Evolutionary conservation across 2,113 vertebrate species (phyloP).

Genomic region (Callorhinus ursinus): DNA sequence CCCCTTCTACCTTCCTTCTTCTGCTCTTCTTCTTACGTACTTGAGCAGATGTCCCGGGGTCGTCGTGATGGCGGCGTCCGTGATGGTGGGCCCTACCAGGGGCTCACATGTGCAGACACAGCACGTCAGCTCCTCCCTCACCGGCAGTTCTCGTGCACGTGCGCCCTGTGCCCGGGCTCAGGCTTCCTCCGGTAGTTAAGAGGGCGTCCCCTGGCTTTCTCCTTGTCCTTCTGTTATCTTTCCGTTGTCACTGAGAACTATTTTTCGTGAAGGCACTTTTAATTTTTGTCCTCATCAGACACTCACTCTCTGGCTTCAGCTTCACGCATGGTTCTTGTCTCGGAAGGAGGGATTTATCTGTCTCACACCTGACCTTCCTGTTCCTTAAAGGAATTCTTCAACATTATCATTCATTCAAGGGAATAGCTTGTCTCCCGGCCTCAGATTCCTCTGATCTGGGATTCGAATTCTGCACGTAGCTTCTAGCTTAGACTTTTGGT

Average conservation of each 20-base stretch:
- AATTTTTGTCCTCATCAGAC: neutral
- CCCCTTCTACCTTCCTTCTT: neutral
- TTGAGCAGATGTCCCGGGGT: fast-evolving
- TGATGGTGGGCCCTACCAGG: neutral
- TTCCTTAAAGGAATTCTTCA: neutral
- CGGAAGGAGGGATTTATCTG: neutral
- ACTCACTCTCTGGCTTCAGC: too few species aligned
- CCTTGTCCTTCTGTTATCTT: neutral
- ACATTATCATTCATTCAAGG: neutral
- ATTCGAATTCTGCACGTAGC: neutral
- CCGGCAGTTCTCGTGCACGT: too few species aligned
- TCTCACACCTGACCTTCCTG: neutral
- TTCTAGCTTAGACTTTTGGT: neutral
- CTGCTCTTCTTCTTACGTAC: fast-evolving
- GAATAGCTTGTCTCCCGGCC: neutral
- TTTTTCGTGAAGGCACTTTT: neutral
- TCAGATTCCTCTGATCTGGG: neutral
- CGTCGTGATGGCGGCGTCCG: fast-evolving
- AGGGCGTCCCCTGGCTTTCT: neutral
- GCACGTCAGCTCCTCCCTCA: neutral
- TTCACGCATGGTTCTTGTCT: neutral
- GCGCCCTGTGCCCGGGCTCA: too few species aligned
- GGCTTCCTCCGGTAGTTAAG: neutral
- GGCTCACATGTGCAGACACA: neutral
- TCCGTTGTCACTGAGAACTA: neutral